phyloP scores from a whole-genome alignment of 2,888 invertebrate species.

The Malachius bipustulatus region DNA sequence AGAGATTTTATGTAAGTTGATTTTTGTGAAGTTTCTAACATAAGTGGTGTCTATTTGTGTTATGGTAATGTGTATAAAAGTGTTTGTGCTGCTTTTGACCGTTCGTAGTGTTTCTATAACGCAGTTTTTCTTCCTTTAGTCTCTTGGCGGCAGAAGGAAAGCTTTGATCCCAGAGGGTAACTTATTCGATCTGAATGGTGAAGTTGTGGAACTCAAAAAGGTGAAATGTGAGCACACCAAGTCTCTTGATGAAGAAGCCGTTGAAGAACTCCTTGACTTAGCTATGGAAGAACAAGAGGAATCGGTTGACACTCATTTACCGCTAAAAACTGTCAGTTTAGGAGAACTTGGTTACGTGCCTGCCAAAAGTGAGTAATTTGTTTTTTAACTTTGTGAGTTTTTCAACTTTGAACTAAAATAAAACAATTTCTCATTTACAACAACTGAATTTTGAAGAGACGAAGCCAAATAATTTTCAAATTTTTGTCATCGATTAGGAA shows the following conservation, averaged over 20 bases:
- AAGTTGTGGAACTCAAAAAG: conserved; percentile 40
- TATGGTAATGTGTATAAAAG: no score
- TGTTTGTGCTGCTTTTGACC: no score
- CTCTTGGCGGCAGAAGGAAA: no score
- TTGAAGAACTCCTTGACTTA: conserved; percentile 26
- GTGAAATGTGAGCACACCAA: conserved; percentile 13
- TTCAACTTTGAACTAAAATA: neutral
- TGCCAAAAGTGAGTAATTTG: conserved; percentile 28
- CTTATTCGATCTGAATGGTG: conserved; percentile 40
- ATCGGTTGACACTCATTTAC: conserved; percentile 14
- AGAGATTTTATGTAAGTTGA: no score
- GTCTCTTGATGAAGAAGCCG: conserved; percentile 29
- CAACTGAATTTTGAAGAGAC: neutral
- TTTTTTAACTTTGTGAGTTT: neutral
- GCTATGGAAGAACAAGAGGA: conserved; percentile 20
- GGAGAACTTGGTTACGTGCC: conserved; percentile 38
- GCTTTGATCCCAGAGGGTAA: conserved; percentile 39
- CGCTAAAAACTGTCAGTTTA: conserved; percentile 30
- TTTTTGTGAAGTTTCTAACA: no score
- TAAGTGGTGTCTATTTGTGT: no score
- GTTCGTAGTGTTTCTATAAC: no score
- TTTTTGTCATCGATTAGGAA: no score
- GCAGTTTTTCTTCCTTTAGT: no score
- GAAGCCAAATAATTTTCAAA: no score
- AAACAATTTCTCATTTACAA: neutral